Percentiles rank a stretch among this genome's conserved stretches.
These are phyloP conservation scores for Rhombomys opimus DNA, from an alignment of 2,113 vertebrate genomes.

Conservation along the genomic window DNA sequence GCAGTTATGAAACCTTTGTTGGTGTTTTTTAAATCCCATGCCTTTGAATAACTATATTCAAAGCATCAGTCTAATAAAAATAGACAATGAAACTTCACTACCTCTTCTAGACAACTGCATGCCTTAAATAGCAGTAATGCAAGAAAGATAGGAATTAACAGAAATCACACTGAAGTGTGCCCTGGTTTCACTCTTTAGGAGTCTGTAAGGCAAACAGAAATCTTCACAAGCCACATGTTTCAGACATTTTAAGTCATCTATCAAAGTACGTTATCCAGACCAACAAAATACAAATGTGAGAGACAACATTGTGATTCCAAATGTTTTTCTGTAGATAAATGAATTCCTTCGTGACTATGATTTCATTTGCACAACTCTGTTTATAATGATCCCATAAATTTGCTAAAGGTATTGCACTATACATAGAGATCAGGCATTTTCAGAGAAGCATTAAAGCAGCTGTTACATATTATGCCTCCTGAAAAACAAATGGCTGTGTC, in stretches of 20 bases:
- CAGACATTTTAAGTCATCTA: constrained; percentile 77
- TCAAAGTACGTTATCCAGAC: constrained; percentile 81
- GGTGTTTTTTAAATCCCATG: constrained; percentile 27
- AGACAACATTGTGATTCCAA: constrained; percentile 76
- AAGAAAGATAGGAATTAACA: constrained; percentile 80
- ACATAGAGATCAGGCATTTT: constrained; percentile 66
- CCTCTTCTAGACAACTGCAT: constrained; percentile 63
- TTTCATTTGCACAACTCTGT: constrained; percentile 45
- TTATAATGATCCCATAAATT: constrained; percentile 72
- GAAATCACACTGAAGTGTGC: constrained; percentile 82
- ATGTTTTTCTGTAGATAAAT: constrained; percentile 81
- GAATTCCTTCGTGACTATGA: constrained; percentile 76
- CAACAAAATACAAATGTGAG: constrained; percentile 78
- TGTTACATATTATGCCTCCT: constrained; percentile 50
- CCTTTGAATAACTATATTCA: constrained; percentile 64
- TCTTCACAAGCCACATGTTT: constrained; percentile 80
- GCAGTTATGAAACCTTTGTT: constrained; percentile 52
- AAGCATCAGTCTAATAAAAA: constrained; percentile 22
- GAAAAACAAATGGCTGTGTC: constrained; percentile 80
- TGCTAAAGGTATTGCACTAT: constrained; percentile 63
- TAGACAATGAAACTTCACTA: constrained; percentile 29
- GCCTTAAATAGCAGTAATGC: constrained; percentile 66
- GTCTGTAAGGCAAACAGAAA: constrained; percentile 82
- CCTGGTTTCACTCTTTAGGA: constrained; percentile 81
- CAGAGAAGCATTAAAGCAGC: constrained; percentile 58